Evolutionary conservation across 2,888 invertebrate species (phyloP), one percentile per base, ranked within the genome.

Genomic region (Lasius fuliginosus): DNA sequence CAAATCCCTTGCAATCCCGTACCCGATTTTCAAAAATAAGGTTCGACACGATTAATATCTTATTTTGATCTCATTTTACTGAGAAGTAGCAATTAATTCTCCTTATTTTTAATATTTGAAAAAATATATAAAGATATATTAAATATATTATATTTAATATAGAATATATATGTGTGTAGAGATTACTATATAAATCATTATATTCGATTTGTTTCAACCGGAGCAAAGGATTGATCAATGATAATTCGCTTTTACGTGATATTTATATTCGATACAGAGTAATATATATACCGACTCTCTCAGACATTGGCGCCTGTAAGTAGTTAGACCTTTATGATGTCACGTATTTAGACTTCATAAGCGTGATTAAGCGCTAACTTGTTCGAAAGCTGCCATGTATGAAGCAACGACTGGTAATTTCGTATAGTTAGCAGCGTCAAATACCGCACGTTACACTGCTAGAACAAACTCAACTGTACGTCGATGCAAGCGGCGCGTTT

Each of bases 271-370:
- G 6, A 18, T 5, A 18, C 9, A 36, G 23, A 49, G 33, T 33
- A 33, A 3, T 46, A 75, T 1, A 15, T 30, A 53, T 53, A 30
- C 9, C 33, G n/a, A 65, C 33, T 30, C 27, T 30, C 30, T 67
- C 81, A 42, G 71, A 49, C 18, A 58, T 49, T 42, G 49, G 65
- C 33, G 67, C 74, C 74, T 62, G 73, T 36, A 64, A 53, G 49
- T 53, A 82, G 82, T 69, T 60, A 73, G 49, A 40, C 60, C 64
- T 76, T 65, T 65, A 76, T 65, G 65, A 9, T 30, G 40, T 69
- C n/a, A 30, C 77, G 77, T 56, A 77, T 18, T 53, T 53, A 68
- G 27, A 67, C 18, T 68, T 53, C 36, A 36, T 53, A 64, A 75
- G 33, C 75, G 27, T 65, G 75, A 75, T 75, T 46, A 75, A 75